Base-by-base conservation (phyloP, 1,140 invertebrate genomes). In the Agrilus planipennis region DNA sequence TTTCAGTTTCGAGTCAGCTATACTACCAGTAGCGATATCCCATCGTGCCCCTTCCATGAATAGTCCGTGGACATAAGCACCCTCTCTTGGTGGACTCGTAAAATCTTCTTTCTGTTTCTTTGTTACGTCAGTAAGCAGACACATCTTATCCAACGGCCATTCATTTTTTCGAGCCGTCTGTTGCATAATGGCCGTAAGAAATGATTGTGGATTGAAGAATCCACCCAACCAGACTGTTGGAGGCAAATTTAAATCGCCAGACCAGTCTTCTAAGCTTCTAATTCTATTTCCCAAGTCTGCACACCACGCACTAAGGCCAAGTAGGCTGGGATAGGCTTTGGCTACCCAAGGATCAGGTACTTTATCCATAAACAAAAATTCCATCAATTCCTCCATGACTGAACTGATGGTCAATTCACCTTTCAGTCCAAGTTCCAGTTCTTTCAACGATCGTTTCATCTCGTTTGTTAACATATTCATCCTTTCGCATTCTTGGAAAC, bases 151-250 rank as follows among this genome's bases (percentile, higher is more conserved):
- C 25, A 95, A 68, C 0, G 92, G 90, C 81, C 89, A 89, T 65
- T 95, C 90, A 63, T 93, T 92, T 65, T 89, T 92, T 23, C 90
- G 70, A 1, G 90, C 90, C 31, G 89, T 93, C 62, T 86, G 87
- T 64, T 96, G 92, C 90, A 95, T 96, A 54, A 95, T 92, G 20
- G 92, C 91, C 0, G 91, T 97, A 6, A 97, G 68, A 62, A 97
- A 92, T 10, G 89, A 93, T 63, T 96, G 91, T 0, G 92, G 92
- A 67, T 95, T 96, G 66, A 96, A 96, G 60, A 96, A 91, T 14
- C 90, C 91, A 7, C 79, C 86, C 17, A 95, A 65, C 91, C 91
- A 96, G 15, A 94, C 79, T 0, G 89, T 77, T 1, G 84, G 63
- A 0, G 90, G 90, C 30, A 89, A 64, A 72, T 71, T 72, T 61